Conservation (phyloP, 2,888 invertebrate genomes). For the Zelleria hepariella region DNA sequence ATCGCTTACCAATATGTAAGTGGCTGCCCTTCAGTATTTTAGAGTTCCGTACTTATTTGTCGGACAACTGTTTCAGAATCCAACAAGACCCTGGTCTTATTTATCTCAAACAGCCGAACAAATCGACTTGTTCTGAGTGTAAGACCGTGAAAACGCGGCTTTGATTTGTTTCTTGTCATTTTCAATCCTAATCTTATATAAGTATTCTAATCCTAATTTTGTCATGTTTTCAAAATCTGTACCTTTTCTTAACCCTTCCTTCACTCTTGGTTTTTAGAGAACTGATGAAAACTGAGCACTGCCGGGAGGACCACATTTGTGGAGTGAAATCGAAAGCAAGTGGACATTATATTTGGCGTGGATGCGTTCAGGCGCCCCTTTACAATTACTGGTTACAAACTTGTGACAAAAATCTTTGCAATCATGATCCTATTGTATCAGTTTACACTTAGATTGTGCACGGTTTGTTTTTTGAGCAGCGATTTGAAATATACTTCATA, state of each 20-base stretch:
- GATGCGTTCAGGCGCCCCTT: slow-evolving; percentile 39
- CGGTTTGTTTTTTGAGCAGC: too few relatives aligned
- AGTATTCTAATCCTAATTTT: too few relatives aligned
- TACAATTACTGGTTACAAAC: slow-evolving; percentile 51
- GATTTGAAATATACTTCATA: too few relatives aligned
- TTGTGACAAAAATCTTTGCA: slow-evolving; percentile 45
- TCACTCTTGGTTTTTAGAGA: slow-evolving; percentile 23
- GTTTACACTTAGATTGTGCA: slow-evolving; percentile 18
- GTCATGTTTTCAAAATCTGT: not conserved
- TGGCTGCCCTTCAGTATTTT: slow-evolving; percentile 6
- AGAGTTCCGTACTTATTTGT: not conserved
- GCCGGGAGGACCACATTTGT: slow-evolving; percentile 43
- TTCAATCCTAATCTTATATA: too few relatives aligned
- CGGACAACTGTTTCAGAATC: not conserved
- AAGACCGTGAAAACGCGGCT: too few relatives aligned
- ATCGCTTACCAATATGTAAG: slow-evolving; percentile 45
- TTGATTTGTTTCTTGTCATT: too few relatives aligned
- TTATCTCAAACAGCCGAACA: too few relatives aligned
- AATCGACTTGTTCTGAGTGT: too few relatives aligned
- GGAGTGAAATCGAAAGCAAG: slow-evolving; percentile 37
- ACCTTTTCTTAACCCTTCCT: not conserved
- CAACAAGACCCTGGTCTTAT: too few relatives aligned
- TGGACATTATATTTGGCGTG: slow-evolving; percentile 50
- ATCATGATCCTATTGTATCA: slow-evolving; percentile 32
- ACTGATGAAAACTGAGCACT: slow-evolving; percentile 30